A percentile compares a stretch with the other conserved stretches of the same genome.
Conservation (phyloP, 1,140 invertebrate genomes). For the Drosophila parvula region DNA sequence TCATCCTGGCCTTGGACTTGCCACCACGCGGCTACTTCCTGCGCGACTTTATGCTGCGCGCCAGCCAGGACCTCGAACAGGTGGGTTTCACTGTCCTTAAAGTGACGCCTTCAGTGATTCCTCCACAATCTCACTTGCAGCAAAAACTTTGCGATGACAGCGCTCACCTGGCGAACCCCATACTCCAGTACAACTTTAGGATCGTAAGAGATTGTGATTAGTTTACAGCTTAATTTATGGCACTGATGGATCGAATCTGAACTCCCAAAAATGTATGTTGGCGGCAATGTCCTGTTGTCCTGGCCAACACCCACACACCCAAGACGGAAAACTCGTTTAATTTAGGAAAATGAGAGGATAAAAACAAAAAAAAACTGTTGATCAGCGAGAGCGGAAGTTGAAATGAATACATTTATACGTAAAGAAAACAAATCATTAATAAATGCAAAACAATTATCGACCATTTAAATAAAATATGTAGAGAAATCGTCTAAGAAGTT, state of each 20-base stretch:
- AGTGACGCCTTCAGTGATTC: neutral
- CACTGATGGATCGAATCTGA: constrained; percentile 62
- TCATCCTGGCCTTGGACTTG: constrained; percentile 65
- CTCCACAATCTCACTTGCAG: constrained; percentile 45
- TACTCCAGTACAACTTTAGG: constrained; percentile 84
- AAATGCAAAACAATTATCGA: constrained; percentile 71
- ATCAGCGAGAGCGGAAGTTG: constrained; percentile 37
- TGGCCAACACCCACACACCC: constrained; percentile 9
- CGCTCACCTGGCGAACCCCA: constrained; percentile 77
- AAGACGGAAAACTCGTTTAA: constrained; percentile 29
- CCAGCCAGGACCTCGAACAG: constrained; percentile 74
- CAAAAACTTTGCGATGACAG: constrained; percentile 82
- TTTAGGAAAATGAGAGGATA: constrained; percentile 30
- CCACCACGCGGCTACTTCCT: constrained; percentile 70
- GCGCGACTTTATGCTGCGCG: constrained; percentile 74
- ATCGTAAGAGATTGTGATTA: constrained; percentile 84
- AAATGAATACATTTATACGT: constrained; percentile 62
- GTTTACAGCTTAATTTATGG: constrained; percentile 76
- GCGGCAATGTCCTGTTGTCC: constrained; percentile 27
- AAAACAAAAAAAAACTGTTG: constrained; percentile 43
- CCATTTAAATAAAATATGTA: constrained; percentile 81
- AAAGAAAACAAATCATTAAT: constrained; percentile 48
- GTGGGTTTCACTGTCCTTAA: constrained; percentile 26
- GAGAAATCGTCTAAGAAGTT: constrained; percentile 49
- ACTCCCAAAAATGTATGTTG: constrained; percentile 19